Base-by-base conservation (phyloP, 2,888 invertebrate genomes). In the Dryococelus australis region DNA sequence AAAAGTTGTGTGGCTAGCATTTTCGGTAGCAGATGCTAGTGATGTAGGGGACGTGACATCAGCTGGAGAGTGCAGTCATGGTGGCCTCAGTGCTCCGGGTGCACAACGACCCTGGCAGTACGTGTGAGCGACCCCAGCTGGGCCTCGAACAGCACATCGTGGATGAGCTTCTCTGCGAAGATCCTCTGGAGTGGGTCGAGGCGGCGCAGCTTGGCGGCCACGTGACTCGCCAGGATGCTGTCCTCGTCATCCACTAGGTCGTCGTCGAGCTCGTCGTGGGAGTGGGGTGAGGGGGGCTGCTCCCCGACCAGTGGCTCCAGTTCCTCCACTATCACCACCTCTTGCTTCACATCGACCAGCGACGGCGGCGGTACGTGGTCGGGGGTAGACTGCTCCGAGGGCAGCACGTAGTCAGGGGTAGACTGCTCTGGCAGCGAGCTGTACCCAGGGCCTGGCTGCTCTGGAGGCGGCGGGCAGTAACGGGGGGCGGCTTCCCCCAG, bases 91-190 rank as follows among this genome's bases (percentile, higher is more conserved):
- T 9, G 20, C 53, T 9, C 24, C 24, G 85, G 43, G 5, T 26
- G 28, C 12, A 43, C 78, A 9, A 78, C 28, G 1, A 85, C 28
- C 35, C 78, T 85, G 20, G 35, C 43, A 12, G 16, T 28, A 10
- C 84, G 26, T 9, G 51, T 86, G 47, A 86, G 28, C 9, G 53
- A 28, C 43, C 84, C 84, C 86, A 86, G 43, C 83, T 47, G 81
- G 10, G 65, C 86, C 83, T 86, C 84, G 53, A 83, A 84, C 43
- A 86, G 35, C 28, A 81, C 65, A 26, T 86, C 86, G 81, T 86
- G 79, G 9, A 86, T 28, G 28, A 86, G 24, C 28, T 86, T 84
- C 65, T 84, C 86, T 8, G 86, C 86, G 35, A 86, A 53, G 84
- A 79, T 43, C 51, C 65, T 20, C 81, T 86, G 86, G 12, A 81